Conservation (phyloP, 2,113 vertebrate genomes). For the Barnardius zonarius region DNA sequence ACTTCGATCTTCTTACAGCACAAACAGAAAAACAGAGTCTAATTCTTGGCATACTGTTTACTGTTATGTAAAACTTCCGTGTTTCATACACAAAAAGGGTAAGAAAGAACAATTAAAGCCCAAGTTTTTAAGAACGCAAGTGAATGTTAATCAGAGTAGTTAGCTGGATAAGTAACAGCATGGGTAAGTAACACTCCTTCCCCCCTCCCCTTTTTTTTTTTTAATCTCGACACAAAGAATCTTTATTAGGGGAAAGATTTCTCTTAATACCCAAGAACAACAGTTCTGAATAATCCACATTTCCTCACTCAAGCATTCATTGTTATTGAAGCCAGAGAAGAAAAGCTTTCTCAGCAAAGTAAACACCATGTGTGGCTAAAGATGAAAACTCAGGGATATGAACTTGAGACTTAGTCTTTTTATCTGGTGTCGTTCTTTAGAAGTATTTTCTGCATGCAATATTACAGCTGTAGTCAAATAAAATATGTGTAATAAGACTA, state of each 20-base stretch:
- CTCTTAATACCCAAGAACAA: not conserved
- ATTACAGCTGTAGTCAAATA: not conserved
- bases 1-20: not conserved
- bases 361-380: not conserved
- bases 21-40: not conserved
- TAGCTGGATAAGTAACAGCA: not conserved
- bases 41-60: not conserved
- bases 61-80: not conserved
- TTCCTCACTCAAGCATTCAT: not conserved
- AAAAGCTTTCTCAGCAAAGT: not conserved
- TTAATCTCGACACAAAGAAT: not conserved
- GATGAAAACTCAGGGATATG: not conserved
- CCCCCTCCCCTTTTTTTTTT: rapidly evolving
- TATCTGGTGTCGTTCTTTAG: not conserved
- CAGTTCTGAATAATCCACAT: not conserved
- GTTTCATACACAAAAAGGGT: not conserved
- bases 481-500: not conserved
- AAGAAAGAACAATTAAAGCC: not conserved
- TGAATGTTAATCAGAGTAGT: not conserved
- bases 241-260: not conserved
- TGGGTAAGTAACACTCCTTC: not conserved
- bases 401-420: not conserved
- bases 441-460: not conserved
- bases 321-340: not conserved
- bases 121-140: not conserved